phyloP scores from a whole-genome alignment of 2,113 vertebrate genomes.

The Cyphomyrus plagiostoma region DNA sequence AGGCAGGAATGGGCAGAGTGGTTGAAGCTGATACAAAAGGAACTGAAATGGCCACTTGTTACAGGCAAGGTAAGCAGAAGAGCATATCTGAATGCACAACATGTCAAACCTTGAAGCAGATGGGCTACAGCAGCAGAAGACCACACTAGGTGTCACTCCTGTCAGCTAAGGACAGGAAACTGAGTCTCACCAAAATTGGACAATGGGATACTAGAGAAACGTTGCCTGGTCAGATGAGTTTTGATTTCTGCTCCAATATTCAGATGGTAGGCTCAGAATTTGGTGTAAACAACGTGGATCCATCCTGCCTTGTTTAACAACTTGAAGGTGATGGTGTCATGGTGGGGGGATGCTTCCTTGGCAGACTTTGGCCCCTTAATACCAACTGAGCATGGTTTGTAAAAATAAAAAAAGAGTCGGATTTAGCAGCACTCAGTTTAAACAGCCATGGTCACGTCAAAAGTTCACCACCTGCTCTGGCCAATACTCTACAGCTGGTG shows the following conservation, averaged over 20 bases:
- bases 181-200: not conserved
- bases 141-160: not conserved
- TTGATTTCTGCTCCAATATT: not conserved
- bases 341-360: not conserved
- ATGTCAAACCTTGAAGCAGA: not conserved
- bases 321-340: not conserved
- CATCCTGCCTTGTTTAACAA: not conserved
- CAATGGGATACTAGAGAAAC: not conserved
- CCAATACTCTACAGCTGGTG: slow-evolving; percentile 31
- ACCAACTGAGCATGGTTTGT: not conserved
- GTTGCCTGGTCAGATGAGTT: not conserved
- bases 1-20: not conserved
- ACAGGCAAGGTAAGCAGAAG: not conserved
- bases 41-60: not conserved
- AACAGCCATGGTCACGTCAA: slow-evolving; percentile 23
- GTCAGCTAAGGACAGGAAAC: not conserved
- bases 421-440: slow-evolving; percentile 20
- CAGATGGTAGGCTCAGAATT: not conserved
- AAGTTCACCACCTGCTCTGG: slow-evolving; percentile 28
- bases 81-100: not conserved
- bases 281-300: not conserved
- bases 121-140: not conserved
- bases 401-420: not conserved
- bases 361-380: not conserved
- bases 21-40: not conserved